Conservation (phyloP, 2,113 vertebrate species). For the Synodontis membranacea region DNA sequence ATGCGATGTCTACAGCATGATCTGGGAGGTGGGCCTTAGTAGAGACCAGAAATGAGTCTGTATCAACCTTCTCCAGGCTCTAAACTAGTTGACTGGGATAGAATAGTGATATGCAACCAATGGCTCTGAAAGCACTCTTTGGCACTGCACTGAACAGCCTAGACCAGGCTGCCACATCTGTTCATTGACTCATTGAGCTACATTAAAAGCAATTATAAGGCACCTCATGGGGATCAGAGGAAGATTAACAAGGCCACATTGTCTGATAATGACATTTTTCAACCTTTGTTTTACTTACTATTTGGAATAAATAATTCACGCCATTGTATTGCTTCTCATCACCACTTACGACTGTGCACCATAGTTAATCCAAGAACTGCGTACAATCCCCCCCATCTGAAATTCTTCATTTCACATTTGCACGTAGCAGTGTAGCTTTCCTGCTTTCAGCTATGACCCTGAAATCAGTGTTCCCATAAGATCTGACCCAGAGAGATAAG, state of each 20-base stretch:
- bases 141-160: background rate
- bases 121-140: background rate
- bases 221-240: background rate
- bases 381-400: background rate
- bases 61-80: background rate
- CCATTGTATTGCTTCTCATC: background rate
- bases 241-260: background rate
- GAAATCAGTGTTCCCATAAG: slow-evolving; percentile 27
- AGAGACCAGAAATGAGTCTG: background rate
- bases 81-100: background rate
- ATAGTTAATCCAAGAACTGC: background rate
- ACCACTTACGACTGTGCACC: background rate
- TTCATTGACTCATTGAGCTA: background rate
- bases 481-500: slow-evolving; percentile 29
- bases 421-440: background rate
- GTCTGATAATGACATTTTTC: background rate
- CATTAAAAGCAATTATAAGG: background rate
- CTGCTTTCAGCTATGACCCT: background rate
- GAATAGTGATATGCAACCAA: background rate
- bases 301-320: background rate
- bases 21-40: background rate
- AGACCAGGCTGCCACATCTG: background rate
- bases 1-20: background rate
- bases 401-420: background rate
- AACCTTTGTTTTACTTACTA: background rate